Base-by-base conservation (phyloP, 1,140 invertebrate species). In the Polypedilum pembai region DNA sequence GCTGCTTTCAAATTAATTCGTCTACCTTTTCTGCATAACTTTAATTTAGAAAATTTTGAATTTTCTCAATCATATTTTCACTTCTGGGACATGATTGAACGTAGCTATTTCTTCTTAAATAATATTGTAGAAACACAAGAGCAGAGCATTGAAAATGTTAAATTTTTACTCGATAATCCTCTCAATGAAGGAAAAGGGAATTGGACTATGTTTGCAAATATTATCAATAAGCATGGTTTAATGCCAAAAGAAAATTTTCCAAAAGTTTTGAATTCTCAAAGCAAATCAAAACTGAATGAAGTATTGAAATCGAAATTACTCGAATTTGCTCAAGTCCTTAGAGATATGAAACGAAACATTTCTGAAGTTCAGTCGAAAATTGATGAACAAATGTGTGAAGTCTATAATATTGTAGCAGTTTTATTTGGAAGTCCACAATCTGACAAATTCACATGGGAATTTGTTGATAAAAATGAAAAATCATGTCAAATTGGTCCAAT, bases 61-160 rank as follows among this genome's bases (percentile, higher is more conserved):
- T 95, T 96, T 80, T 94, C 92, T 74, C 94, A 96, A 80, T 87
- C 87, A 41, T 92, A 94, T 81, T 83, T 96, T 0, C 95, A 94
- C 82, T 96, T 93, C 79, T 95, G 92, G 91, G 94, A 96, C 79
- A 96, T 95, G 87, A 87, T 96, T 76, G 94, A 96, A 83, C 85
- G 93, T 41, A 90, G 89, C 75, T 93, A 96, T 82, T 94, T 90
- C 79, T 92, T 93, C 80, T 83, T 96, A 5, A 89, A 95, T 79
- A 92, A 90, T 74, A 89, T 95, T 76, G 89, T 94, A 3, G 87
- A 90, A 76, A 90, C 90, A 8, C 89, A 92, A 0, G 87, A 84
- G 75, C 85, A 88, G 56, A 89, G 89, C 3, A 93, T 95, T 80
- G 79, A 86, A 0, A 90, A 94, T 76, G 12, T 88, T 88, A 75